Evolutionary conservation across 2,113 vertebrate genomes (phyloP).

Genomic region (Brevimyrus niger): DNA sequence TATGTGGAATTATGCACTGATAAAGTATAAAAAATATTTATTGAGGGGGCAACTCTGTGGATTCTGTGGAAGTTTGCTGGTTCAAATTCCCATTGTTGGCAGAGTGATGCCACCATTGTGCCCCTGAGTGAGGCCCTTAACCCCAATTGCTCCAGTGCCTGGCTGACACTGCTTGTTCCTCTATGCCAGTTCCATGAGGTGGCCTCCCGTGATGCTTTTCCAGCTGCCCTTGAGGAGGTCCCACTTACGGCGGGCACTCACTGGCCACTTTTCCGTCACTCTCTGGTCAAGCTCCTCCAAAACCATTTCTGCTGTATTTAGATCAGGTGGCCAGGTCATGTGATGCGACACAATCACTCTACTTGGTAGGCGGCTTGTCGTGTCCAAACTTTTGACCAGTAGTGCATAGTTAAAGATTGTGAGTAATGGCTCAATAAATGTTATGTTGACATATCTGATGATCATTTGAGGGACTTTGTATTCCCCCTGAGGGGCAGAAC

Average conservation of each 20-base stretch:
- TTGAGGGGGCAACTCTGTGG: background rate
- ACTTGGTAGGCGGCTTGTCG: background rate
- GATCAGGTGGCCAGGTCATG: background rate
- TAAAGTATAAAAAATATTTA: background rate
- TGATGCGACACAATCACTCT: background rate
- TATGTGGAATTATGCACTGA: background rate
- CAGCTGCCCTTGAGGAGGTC: background rate
- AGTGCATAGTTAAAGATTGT: background rate
- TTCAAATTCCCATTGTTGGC: background rate
- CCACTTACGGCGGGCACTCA: background rate
- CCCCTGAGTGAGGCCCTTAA: background rate
- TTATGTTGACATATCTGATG: background rate
- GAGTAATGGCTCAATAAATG: background rate
- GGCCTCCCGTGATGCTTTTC: background rate
- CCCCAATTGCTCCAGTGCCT: background rate
- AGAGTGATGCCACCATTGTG: background rate
- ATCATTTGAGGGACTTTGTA: background rate
- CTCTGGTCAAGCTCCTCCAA: background rate
- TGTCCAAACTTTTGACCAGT: background rate
- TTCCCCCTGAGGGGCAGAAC: constrained; percentile 5
- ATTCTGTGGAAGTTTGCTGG: background rate
- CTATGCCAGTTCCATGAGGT: background rate
- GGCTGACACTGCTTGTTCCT: background rate
- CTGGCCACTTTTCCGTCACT: background rate
- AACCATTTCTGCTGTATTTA: background rate